Base-by-base conservation (phyloP, 2,113 vertebrate genomes). In the Neotoma lepida region DNA sequence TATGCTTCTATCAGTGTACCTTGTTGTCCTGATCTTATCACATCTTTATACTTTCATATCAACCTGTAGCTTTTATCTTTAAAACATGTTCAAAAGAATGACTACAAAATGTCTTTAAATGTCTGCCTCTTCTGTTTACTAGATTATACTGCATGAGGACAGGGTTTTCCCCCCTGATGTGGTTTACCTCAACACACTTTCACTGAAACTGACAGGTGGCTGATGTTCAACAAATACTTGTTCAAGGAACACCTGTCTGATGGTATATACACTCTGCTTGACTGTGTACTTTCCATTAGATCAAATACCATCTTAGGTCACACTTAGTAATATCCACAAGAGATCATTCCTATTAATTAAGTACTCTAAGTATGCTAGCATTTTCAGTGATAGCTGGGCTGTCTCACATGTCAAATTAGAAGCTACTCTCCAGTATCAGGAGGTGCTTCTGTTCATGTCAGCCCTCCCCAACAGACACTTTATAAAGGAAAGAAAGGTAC, bases 321-420 rank as follows among this genome's bases (percentile, higher is more conserved):
- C 24, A 73, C 49, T 76, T 20, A n/a, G 46, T 54, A 88, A 30
- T 28, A 74, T 9, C 56, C 78, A 82, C 35, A 68, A 56, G 61
- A 77, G 54, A 89, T 61, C 30, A 26, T 78, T 63, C 51, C 64
- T 94, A 71, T 26, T 95, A 66, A 76, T 76, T 68, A 77, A 93
- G 46, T 44, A 64, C n/a, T 68, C 46, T 5, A 84, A 24, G 18
- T 85, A 35, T 56, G 22, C 54, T 73, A 49, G 61, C 28, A 0
- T 58, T 64, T 61, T 86, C 89, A 91, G 61, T 56, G 64, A 63
- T 80, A 88, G 81, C 77, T 86, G 80, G 28, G 9, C 51, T 78
- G 78, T 61, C 61, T 49, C 6, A 88, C 7, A 39, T 44, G 66
- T 86, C 66, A 92, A 64, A 68, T 73, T 39, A 88, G 77, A 86